Base-by-base conservation (phyloP, 2,797 vertebrate genomes). In the Scolopax rusticola region DNA sequence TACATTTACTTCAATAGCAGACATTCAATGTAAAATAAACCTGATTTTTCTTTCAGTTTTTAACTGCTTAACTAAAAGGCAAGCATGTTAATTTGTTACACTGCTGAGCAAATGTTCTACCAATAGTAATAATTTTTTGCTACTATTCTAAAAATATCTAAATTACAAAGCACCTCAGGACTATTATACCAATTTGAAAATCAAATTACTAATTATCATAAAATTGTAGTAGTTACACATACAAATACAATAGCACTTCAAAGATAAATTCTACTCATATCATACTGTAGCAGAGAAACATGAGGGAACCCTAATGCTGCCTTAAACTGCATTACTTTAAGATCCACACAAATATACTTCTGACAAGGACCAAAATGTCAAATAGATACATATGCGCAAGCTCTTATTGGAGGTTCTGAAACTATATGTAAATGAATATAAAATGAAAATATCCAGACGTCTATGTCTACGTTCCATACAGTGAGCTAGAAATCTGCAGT, bases 341-440 rank as follows among this genome's bases (percentile, higher is more conserved):
- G 51, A 70, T n/a, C 43, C 67, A 76, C 74, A 91, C 75, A 96
- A 96, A 96, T 87, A 90, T 18, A 96, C 89, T 97, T 93, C 33
- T 60, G 57, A 96, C 45, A 93, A 93, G 93, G 90, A 74, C 41
- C 53, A 76, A 92, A 82, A 90, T 53, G 53, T 88, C 71, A 80
- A 76, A 89, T 8, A 33, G 61, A 84, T 12, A 40, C 19, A 43
- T 13, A 15, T 20, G 41, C 32, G 38, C 65, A 83, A 92, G 54
- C 60, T 96, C 51, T 71, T 82, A 75, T 27, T 67, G 71, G 60
- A 33, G 36, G 59, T 74, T 85, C 54, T 75, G 74, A 96, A 90
- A 88, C 74, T 20, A 90, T 92, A 69, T 27, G 63, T 38, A 70
- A 69, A 50, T 12, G 18, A 27, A 41, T 73, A 70, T 70, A 70